phyloP scores from a whole-genome alignment of 2,888 invertebrate species.

The Eristalis pertinax region DNA sequence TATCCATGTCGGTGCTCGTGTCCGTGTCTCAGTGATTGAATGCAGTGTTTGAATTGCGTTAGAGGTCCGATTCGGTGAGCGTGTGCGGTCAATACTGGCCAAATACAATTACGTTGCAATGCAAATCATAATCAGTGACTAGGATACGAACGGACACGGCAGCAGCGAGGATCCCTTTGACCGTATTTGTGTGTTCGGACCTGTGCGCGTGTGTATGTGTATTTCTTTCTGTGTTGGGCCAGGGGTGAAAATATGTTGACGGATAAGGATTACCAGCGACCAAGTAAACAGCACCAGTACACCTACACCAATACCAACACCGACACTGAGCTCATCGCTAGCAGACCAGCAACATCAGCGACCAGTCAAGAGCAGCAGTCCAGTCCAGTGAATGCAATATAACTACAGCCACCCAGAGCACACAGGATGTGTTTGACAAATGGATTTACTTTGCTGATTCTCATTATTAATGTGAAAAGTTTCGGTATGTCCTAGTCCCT shows the following conservation, averaged over 20 bases:
- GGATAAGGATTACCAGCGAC: conserved; percentile 62
- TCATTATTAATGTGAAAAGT: conserved; percentile 72
- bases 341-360: conserved; percentile 23
- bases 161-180: background rate
- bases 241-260: conserved; percentile 60
- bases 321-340: background rate
- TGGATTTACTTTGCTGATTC: conserved; percentile 71
- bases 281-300: conserved; percentile 47
- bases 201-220: background rate
- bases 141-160: conserved; percentile 37
- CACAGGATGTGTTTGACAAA: conserved; percentile 73
- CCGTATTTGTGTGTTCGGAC: too few species aligned
- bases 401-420: conserved; percentile 56
- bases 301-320: background rate
- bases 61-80: background rate
- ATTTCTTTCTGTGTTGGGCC: conserved; percentile 14
- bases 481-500: conserved; percentile 64
- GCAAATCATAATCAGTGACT: conserved; percentile 52
- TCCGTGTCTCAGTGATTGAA: conserved; percentile 37
- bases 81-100: conserved; percentile 12
- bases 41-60: conserved; percentile 24
- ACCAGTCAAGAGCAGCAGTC: conserved; percentile 24
- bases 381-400: conserved; percentile 63
- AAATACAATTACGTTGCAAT: conserved; percentile 57
- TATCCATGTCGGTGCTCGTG: too few species aligned